Base-by-base conservation (phyloP, 2,888 invertebrate genomes). In the Drosophila buzzatii region DNA sequence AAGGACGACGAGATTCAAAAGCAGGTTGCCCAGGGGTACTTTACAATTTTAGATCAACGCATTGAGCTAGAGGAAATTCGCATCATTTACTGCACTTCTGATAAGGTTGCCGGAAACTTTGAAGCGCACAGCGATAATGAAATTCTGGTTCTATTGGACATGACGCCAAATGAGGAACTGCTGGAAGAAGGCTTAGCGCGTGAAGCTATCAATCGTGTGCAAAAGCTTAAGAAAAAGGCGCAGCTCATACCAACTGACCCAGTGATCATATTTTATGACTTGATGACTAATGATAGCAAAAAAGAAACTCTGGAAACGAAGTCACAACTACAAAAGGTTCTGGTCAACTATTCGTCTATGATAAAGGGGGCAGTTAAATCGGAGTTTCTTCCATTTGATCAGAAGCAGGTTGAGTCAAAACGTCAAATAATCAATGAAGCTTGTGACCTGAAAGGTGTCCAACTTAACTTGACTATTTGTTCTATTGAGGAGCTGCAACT, bases 211-310 rank as follows among this genome's bases (percentile, higher is more conserved):
- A 99, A 99, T 92, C 95, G 99, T 64, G 95, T 99, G 37, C 99
- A 99, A 92, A 99, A 98, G 92, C 94, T 99, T 14, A 94, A 99
- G 69, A 99, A 99, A 93, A 98, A 98, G 93, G 98, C 97, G 0
- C 96, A 97, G 87, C 94, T 99, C 41, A 96, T 98, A 27, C 99
- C 99, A 0, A 96, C 98, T 1, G 99, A 99, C 93, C 96, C 96
- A 73, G 97, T 99, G 7, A 94, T 95, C 47, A 96, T 98, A 14
- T 98, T 95, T 92, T 98, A 96, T 91, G 81, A 79, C 14, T 66
- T 92, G 1, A 94, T 93, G 51, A 95, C 95, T 70, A 70, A 64
- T 10, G 68, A 44, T 56, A 73, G 66, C 31, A 82, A 85, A 27
- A 81, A 84, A 33, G 71, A 79, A 4, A 80, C 91, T 0, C 64